Base-by-base conservation (phyloP, 2,797 vertebrate genomes). In the Gephyroberyx darwinii region DNA sequence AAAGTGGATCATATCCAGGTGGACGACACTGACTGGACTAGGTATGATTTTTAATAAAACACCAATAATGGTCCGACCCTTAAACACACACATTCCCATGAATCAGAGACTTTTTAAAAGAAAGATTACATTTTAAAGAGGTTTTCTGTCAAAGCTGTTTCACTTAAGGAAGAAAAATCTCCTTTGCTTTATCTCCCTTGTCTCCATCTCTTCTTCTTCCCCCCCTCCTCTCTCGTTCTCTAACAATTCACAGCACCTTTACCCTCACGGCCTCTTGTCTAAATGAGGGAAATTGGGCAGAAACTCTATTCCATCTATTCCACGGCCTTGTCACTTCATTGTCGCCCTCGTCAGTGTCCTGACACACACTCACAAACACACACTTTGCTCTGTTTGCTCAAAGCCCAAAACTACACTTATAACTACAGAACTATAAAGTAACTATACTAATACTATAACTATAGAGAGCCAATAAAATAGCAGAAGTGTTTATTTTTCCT, bases 281-380 rank as follows among this genome's bases (percentile, higher is more conserved):
- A 71, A 86, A 84, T 19, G 69, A 77, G 88, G 87, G 71, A 90
- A 92, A 93, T 92, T 90, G 92, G 87, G 86, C 90, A 90, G 91
- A 93, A 91, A 92, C 80, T 78, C 86, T 82, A 83, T 87, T 88
- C 82, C 74, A 74, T 85, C 84, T 75, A 71, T 78, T 65, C 60
- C 54, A 65, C 31, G 17, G 50, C 74, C 76, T 69, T 57, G 67
- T 84, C 80, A 74, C 14, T 48, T 77, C 82, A 82, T 85, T 82
- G 77, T 81, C 83, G 73, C 69, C 53, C 81, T 78, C 69, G 54
- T 90, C 77, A 77, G 59, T 76, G 75, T 77, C 73, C 60, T 26
- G 75, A 78, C 67, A 64, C 37, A 54, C 22, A 55, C 26, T 17
- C 30, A 33, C 54, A 56, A 31, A 33, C 54, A 17, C 54, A 33